phyloP scores from a whole-genome alignment of 1,140 invertebrate genomes.

The Bombus soroeensis region DNA sequence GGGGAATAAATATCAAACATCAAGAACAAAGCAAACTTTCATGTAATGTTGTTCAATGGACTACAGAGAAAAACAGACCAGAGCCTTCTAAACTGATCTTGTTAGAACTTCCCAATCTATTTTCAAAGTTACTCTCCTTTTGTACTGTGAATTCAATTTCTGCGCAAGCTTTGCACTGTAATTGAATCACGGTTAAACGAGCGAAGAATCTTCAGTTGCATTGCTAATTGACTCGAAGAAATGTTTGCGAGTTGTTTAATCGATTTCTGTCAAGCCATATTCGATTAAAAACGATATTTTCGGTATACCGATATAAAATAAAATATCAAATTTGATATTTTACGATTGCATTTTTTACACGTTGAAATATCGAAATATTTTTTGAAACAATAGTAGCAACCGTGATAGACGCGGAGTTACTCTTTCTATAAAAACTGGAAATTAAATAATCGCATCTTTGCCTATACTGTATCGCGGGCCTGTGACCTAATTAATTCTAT shows the following conservation, averaged over 20 bases:
- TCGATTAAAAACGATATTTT: neutral
- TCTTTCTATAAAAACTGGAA: neutral
- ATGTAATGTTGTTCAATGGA: slow-evolving; percentile 32
- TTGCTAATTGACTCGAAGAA: neutral
- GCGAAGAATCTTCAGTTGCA: neutral
- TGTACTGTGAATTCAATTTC: slow-evolving; percentile 17
- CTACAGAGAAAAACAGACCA: slow-evolving; percentile 3
- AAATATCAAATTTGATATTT: neutral
- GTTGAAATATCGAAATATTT: neutral
- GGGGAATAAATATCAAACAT: slow-evolving; percentile 19
- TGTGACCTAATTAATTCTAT: neutral
- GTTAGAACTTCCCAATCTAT: slow-evolving; percentile 23
- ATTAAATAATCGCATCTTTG: neutral
- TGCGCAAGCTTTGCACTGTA: neutral
- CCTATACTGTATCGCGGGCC: too few relatives aligned
- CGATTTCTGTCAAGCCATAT: neutral
- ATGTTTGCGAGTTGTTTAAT: neutral
- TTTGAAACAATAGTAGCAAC: neutral
- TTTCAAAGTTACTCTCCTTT: slow-evolving; percentile 18
- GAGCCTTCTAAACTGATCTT: slow-evolving; percentile 4
- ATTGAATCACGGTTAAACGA: neutral
- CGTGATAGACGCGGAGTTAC: neutral
- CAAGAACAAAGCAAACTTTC: slow-evolving; percentile 19
- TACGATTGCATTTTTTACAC: neutral
- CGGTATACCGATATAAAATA: neutral